These are phyloP conservation scores for Plecotus auritus DNA, from an alignment of 2,113 vertebrate genomes.

Conservation along the genomic window DNA sequence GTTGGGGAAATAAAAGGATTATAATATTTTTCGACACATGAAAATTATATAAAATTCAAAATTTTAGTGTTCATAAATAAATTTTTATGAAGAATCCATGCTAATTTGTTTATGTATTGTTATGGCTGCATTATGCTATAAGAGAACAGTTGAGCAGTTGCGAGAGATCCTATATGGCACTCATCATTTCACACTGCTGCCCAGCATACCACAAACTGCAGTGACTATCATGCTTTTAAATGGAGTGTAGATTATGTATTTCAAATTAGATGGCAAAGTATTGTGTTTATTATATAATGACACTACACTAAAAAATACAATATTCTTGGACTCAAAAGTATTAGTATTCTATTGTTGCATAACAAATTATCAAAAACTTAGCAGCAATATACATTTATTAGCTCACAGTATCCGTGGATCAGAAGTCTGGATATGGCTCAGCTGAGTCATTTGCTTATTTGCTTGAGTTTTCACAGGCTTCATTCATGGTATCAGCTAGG, in stretches of 20 bases:
- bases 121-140: background rate
- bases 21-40: background rate
- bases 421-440: background rate
- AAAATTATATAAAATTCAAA: background rate
- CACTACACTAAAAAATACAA: background rate
- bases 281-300: background rate
- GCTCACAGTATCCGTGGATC: background rate
- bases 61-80: background rate
- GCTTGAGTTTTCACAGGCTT: background rate
- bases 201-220: background rate
- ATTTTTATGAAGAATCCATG: background rate
- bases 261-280: background rate
- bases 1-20: background rate
- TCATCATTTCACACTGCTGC: background rate
- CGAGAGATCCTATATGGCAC: background rate
- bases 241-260: background rate
- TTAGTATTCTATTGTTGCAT: background rate
- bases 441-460: background rate
- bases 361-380: background rate
- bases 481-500: background rate
- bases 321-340: background rate
- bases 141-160: background rate
- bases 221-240: background rate
- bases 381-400: background rate
- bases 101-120: background rate